These are phyloP conservation scores for Aphidius gifuensis DNA, from an alignment of 1,140 invertebrate genomes.

Conservation along the genomic window DNA sequence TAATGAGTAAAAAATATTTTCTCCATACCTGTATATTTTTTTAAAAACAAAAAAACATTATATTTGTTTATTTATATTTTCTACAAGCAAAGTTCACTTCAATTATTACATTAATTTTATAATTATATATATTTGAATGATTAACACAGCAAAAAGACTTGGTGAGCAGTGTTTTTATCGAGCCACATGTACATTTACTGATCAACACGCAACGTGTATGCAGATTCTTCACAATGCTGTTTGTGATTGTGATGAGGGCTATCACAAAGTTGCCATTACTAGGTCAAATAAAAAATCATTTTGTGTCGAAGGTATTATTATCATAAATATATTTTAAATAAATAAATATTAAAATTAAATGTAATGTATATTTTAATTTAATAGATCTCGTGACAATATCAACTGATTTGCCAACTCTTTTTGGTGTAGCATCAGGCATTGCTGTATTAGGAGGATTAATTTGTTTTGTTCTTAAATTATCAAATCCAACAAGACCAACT, in stretches of 20 bases:
- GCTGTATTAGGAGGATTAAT: conserved; percentile 78
- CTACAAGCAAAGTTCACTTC: conserved; percentile 1
- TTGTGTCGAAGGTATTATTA: conserved; percentile 71
- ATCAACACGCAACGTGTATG: conserved; percentile 74
- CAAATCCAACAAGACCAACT: conserved; percentile 66
- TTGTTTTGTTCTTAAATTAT: conserved; percentile 82
- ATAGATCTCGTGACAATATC: conserved; percentile 77
- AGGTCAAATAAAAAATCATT: conserved; percentile 71
- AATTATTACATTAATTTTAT: neutral
- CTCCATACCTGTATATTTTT: no score
- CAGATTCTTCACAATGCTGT: conserved; percentile 82
- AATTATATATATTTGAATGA: conserved; percentile 21
- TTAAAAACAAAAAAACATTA: conserved; percentile 13
- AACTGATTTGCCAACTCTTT: conserved; percentile 75
- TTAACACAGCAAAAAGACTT: conserved; percentile 69
- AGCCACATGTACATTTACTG: conserved; percentile 71
- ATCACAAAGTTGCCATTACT: conserved; percentile 71
- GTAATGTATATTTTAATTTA: conserved; percentile 26
- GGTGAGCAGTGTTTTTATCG: conserved; percentile 82
- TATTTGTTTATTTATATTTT: conserved; percentile 12
- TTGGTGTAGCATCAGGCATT: conserved; percentile 77
- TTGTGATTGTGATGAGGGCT: conserved; percentile 76
- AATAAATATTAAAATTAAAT: neutral
- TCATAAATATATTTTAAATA: neutral
- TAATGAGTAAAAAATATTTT: no score